Percentiles rank a stretch among this genome's conserved stretches.
Evolutionary conservation across 2,113 vertebrate genomes (phyloP).

Genomic region (Hippoglossus stenolepis): DNA sequence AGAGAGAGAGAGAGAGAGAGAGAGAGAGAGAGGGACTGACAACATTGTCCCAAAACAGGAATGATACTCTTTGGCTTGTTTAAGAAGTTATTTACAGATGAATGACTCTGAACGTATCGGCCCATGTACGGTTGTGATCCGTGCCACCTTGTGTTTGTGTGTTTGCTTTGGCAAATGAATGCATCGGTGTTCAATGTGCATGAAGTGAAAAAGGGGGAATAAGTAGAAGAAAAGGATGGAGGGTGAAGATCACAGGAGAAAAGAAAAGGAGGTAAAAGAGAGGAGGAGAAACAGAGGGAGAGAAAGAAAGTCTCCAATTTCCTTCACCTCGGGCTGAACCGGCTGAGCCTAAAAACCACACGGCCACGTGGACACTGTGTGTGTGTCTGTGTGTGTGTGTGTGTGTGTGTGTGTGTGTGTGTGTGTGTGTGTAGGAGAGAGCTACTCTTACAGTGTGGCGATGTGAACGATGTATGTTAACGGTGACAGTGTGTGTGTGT

Average conservation of each 20-base stretch:
- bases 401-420: slow-evolving; percentile 12
- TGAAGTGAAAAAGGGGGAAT: background rate
- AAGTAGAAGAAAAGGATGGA: background rate
- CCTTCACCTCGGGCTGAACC: slow-evolving; percentile 36
- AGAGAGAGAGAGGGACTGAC: slow-evolving; percentile 21
- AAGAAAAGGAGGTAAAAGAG: slow-evolving; percentile 19
- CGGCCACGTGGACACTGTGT: slow-evolving; percentile 47
- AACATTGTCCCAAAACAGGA: background rate
- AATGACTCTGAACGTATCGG: background rate
- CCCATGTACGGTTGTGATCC: background rate
- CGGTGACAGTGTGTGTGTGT: slow-evolving; percentile 5
- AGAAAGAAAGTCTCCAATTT: slow-evolving; percentile 44
- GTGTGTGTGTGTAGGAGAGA: background rate
- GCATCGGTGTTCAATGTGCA: background rate
- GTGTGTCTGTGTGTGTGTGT: background rate
- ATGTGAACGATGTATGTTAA: slow-evolving; percentile 13
- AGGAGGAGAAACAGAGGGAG: slow-evolving; percentile 4
- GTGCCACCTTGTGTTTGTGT: background rate
- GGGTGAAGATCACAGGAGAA: background rate
- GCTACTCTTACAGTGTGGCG: slow-evolving; percentile 17
- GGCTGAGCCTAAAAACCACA: slow-evolving; percentile 47
- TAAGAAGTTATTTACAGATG: background rate
- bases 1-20: background rate
- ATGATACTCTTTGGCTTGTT: too few species aligned
- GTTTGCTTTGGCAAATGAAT: background rate